Base-by-base conservation (phyloP, 2,797 vertebrate genomes). In the Pteronotus mesoamericanus region DNA sequence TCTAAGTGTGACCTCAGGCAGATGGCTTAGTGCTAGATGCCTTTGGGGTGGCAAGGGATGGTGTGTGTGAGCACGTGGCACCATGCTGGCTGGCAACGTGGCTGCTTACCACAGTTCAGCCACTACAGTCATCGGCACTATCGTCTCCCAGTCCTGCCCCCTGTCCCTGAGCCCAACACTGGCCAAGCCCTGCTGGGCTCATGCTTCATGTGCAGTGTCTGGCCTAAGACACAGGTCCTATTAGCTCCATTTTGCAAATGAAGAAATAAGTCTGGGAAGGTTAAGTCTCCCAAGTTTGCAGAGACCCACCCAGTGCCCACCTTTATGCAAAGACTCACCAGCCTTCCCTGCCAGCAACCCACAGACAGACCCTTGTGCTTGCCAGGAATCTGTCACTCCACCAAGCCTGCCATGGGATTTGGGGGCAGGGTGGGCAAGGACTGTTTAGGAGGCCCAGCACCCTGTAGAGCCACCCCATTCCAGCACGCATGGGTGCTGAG, bases 51-150 rank as follows among this genome's bases (percentile, higher is more conserved):
- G 44, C 26, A 39, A 14, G n/a, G 21, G n/a, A 9, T 2, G 82
- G n/a, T 48, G n/a, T 21, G 9, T 22, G 55, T 22, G 72, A 84
- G 16, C 21, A 0, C 37, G 66, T 5, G 29, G 48, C 64, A 4
- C 46, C n/a, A 5, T 12, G 7, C 48, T 21, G 39, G 46, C 55
- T 3, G 0, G 39, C 1, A 2, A 8, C 11, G 71, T 11, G n/a
- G 42, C 51, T 12, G 7, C 71, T 34, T 7, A 3, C 4, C 21
- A 3, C 4, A 0, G 9, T 4, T 9, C n/a, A 22, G 57, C 46
- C 44, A 7, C 16, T 9, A 3, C 3, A 6, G 5, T 39, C 42
- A 10, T 5, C 19, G 16, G 51, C 4, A 14, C 74, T 39, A 4
- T 5, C 42, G 1, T 10, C 39, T 9, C 75, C 51, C 48, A 26